These are phyloP conservation scores for Platycnemis pennipes DNA, from an alignment of 2,888 invertebrate species.

Conservation along the genomic window DNA sequence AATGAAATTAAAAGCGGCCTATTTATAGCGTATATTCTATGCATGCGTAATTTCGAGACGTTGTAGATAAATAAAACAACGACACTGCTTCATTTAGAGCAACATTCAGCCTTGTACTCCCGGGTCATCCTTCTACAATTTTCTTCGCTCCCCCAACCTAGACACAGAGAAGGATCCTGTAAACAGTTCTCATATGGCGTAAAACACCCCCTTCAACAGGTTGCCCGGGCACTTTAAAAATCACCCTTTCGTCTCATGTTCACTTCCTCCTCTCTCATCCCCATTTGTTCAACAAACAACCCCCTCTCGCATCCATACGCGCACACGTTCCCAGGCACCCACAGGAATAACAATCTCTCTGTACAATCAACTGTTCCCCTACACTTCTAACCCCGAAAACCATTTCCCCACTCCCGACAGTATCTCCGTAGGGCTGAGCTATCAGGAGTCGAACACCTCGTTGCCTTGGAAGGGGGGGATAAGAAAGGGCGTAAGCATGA, in stretches of 20 bases:
- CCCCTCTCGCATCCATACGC: background rate
- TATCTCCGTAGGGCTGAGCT: background rate
- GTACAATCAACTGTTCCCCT: background rate
- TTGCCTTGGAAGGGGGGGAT: background rate
- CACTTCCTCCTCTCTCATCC: background rate
- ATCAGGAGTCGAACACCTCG: background rate
- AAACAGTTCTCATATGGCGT: background rate
- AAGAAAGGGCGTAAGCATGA: conserved; percentile 12
- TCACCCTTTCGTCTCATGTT: background rate
- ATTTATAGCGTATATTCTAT: too few species aligned
- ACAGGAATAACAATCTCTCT: background rate
- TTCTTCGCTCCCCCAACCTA: background rate
- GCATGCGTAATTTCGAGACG: too few species aligned
- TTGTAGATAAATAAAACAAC: too few species aligned
- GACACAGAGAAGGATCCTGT: background rate
- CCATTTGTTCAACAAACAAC: conserved; percentile 35
- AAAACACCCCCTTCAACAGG: conserved; percentile 54
- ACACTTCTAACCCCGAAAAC: background rate
- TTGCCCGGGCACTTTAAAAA: conserved; percentile 42
- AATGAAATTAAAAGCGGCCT: too few species aligned
- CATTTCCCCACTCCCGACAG: background rate
- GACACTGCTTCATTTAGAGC: too few species aligned
- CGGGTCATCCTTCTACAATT: background rate
- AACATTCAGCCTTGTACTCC: too few species aligned
- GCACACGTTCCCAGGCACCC: background rate